phyloP scores from a whole-genome alignment of 1,140 invertebrate species.

The Kradibia gibbosae region DNA sequence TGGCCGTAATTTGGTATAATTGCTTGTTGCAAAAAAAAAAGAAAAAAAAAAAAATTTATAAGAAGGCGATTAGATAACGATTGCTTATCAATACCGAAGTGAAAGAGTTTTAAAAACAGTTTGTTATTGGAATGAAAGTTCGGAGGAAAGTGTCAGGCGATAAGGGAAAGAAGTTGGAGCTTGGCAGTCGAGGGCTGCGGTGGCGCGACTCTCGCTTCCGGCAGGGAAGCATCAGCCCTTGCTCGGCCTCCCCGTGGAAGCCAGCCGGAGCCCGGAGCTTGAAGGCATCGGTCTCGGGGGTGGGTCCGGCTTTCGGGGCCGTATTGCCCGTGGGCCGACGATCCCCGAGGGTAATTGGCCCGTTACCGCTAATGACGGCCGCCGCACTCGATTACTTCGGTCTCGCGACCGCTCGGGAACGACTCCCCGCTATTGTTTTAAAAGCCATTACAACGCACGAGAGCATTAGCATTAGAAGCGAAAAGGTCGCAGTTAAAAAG shows the following conservation, averaged over 20 bases:
- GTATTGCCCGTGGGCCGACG: neutral
- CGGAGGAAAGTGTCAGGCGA: neutral
- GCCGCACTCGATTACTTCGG: neutral
- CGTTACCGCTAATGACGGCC: neutral
- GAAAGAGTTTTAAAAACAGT: neutral
- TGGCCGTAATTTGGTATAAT: neutral
- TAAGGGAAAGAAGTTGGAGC: neutral
- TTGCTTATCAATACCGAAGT: neutral
- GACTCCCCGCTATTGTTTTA: neutral
- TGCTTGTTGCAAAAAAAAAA: neutral
- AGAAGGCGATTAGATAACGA: neutral
- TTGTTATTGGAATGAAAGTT: constrained; percentile 3
- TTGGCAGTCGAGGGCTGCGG: neutral
- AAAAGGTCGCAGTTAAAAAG: constrained; percentile 1
- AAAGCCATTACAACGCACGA: neutral
- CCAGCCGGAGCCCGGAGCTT: too few relatives aligned
- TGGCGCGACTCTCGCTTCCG: neutral
- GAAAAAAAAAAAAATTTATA: neutral
- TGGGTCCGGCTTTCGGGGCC: neutral
- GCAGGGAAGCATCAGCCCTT: neutral
- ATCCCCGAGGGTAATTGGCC: neutral
- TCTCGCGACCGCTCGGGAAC: neutral
- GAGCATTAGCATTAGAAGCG: constrained; percentile 7
- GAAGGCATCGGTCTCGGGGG: too few relatives aligned
- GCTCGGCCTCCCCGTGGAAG: too few relatives aligned